Evolutionary conservation across 2,888 invertebrate genomes (phyloP), one percentile per base, ranked within the genome.

Genomic region (Melanostoma mellinum): DNA sequence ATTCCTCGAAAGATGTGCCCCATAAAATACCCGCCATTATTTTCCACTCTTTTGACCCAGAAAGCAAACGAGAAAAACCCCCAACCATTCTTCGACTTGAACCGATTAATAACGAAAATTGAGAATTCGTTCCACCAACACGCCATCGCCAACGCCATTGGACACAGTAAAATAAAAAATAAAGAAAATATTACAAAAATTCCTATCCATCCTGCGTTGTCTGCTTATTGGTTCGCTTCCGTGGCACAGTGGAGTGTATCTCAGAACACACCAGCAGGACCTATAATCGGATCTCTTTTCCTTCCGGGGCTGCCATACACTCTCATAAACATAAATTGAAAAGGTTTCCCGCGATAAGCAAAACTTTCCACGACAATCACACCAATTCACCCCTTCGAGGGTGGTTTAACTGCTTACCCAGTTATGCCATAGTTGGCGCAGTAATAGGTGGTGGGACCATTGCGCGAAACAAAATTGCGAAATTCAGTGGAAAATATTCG

Each of bases 261-360:
- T 56, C 33, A 73, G 30, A 30, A 58, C 10, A 73, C 63, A 55
- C 69, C 78, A 74, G 65, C 74, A 84, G 65, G 65, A 84, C 61
- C 36, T 69, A 79, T 84, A 84, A 84, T 84, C 84, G 71, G 79
- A 71, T 74, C 65, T 55, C 32, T 63, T 30, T 69, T 84, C 74
- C 84, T 78, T 79, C 74, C 79, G 71, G 61, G 82, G 78, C 63
- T 61, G 38, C 61, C 74, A 69, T 71, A 71, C 40, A 65, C 69
- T 75, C 74, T 79, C 84, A 79, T 84, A 79, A 84, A 84, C 84
- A 84, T 84, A 84, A 84, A 84, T 84, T 79, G 84, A 84, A 84
- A 84, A 79, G 55, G 79, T 61, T 74, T 32, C 67, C 35, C 67
- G 61, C 79, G 84, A 84, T 84, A 84, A 84, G 84, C 78, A 74